These are phyloP conservation scores for Hetaerina americana DNA, from an alignment of 1,140 invertebrate species.

Conservation along the genomic window DNA sequence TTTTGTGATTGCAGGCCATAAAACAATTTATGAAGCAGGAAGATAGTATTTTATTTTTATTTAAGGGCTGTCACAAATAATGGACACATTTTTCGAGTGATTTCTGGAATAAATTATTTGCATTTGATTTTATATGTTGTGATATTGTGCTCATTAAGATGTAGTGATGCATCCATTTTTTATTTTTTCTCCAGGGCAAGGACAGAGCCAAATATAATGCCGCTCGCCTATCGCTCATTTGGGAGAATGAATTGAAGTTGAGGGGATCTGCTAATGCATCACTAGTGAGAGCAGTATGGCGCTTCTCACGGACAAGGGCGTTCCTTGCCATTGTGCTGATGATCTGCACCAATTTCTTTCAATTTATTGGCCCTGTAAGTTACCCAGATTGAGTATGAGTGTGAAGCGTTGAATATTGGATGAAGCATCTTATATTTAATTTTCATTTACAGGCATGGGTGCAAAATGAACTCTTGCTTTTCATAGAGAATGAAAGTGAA, in stretches of 20 bases:
- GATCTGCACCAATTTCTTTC: conserved; percentile 36
- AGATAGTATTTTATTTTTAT: too few species aligned
- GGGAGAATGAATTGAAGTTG: conserved; percentile 34
- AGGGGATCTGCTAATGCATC: conserved; percentile 30
- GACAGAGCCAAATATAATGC: neutral
- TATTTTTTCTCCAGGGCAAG: neutral
- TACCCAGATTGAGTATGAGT: conserved; percentile 7
- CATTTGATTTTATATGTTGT: too few species aligned
- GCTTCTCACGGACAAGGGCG: conserved; percentile 41
- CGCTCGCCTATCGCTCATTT: conserved; percentile 28
- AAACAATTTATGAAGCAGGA: too few species aligned
- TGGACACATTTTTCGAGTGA: too few species aligned
- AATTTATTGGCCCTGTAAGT: conserved; percentile 48
- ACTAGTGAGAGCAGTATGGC: conserved; percentile 36
- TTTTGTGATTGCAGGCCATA: too few species aligned
- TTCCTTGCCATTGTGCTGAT: conserved; percentile 37
- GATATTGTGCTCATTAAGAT: too few species aligned
- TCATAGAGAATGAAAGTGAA: neutral
- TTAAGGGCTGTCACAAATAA: too few species aligned
- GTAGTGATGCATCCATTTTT: too few species aligned
- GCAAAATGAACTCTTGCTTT: neutral
- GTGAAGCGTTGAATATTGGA: neutral
- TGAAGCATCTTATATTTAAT: neutral
- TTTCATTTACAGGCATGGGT: neutral
- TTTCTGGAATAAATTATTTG: too few species aligned